A percentile compares a stretch with the other conserved stretches of the same genome.
These are phyloP conservation scores for Allobates femoralis DNA, from an alignment of 2,797 vertebrate species.

Conservation along the genomic window DNA sequence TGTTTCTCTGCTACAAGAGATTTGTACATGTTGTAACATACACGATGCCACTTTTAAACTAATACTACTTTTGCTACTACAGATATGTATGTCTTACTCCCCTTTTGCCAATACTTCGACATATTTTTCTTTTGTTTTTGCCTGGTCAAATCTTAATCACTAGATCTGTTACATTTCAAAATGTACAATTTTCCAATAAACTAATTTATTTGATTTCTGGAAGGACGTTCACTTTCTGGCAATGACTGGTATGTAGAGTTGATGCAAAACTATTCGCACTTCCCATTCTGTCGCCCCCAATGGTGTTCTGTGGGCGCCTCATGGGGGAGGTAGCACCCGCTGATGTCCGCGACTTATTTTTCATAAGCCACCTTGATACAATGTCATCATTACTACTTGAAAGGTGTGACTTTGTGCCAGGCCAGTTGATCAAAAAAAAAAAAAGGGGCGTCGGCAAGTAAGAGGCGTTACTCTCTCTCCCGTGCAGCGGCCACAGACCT, in stretches of 20 bases:
- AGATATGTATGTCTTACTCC: slow-evolving; percentile 46
- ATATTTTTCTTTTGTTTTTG: slow-evolving; percentile 59
- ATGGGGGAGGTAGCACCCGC: no score
- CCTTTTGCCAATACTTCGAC: slow-evolving; percentile 57
- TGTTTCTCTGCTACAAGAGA: slow-evolving; percentile 53
- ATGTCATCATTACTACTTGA: no score
- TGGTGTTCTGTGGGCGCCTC: no score
- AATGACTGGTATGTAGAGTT: background rate
- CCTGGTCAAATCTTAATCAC: slow-evolving; percentile 63
- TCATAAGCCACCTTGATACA: no score
- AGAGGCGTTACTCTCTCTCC: no score
- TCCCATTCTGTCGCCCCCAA: no score
- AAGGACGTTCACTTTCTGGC: slow-evolving; percentile 7
- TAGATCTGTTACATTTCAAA: slow-evolving; percentile 64
- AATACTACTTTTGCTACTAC: slow-evolving; percentile 64
- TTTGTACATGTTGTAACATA: slow-evolving; percentile 64
- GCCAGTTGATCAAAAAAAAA: no score
- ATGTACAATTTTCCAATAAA: slow-evolving; percentile 63
- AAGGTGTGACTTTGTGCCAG: no score
- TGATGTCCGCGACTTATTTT: no score
- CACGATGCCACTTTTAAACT: slow-evolving; percentile 61
- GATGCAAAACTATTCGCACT: no score
- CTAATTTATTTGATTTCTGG: slow-evolving; percentile 61
- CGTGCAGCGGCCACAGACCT: no score
- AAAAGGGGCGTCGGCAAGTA: no score